Evolutionary conservation across 2,888 invertebrate genomes (phyloP), one percentile per base, ranked within the genome.

Genomic region (Agrochola macilenta): DNA sequence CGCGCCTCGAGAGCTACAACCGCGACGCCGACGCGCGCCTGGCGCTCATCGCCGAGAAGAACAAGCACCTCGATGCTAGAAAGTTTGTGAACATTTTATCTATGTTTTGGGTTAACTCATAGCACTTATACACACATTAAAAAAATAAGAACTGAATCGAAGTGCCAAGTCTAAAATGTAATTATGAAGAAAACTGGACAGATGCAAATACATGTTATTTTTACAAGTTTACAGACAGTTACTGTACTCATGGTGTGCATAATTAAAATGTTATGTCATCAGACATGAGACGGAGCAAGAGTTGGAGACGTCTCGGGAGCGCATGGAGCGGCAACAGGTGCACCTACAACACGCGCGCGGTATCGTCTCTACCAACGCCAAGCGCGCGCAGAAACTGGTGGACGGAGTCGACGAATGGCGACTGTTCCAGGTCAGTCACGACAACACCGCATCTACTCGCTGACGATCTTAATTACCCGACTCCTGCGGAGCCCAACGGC

Each of bases 351-450:
- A 95, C 85, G 95, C 96, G 46, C 92, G 89, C 35, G 95, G 95
- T 3, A 82, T 94, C n/a, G 93, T 94, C 74, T 86, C 83, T 4
- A 78, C 83, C 26, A 94, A 95, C 89, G 89, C 93, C 58, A 92
- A 87, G 70, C 95, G 96, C 58, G 96, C 96, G 61, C 93, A 93
- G 87, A 95, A 94, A 80, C 91, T 96, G 0, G 90, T 96, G 46
- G 95, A 95, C 7, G 93, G 92, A 7, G 84, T 76, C 14, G 95
- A 96, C 74, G 93, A 94, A 1, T 96, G 96, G 96, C 92, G 94
- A 2, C 87, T 93, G 30, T 96, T 96, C 81, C 95, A 96, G 93
- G 69, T 69, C 57, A n/a, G 69, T 69, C n/a, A 39, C 30, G 5
- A n/a, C 23, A 35, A 35, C 23, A 35, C 9, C n/a, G 30, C 35